Conservation (phyloP, 2,797 vertebrate genomes). For the Poeciliopsis gracilis region DNA sequence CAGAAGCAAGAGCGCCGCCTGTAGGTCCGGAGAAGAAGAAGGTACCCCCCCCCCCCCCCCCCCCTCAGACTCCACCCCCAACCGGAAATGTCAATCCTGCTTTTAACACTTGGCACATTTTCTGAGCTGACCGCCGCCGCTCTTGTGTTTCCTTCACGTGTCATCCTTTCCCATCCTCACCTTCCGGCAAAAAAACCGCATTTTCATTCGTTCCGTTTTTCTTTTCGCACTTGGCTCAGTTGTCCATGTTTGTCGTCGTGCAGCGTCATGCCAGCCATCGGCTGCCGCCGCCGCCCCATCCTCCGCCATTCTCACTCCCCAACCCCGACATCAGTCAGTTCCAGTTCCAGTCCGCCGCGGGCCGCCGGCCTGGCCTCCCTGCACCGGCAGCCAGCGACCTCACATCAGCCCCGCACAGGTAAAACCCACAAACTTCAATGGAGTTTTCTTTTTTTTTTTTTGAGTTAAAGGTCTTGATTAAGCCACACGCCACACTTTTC, state of each 20-base stretch:
- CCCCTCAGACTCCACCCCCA: neutral
- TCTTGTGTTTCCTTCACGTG: conserved; percentile 58
- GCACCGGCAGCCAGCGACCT: conserved; percentile 49
- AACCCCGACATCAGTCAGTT: conserved; percentile 49
- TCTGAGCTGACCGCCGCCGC: conserved; percentile 60
- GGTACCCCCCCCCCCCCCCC: no score
- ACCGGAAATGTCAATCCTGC: conserved; percentile 3
- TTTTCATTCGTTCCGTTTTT: neutral
- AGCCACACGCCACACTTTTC: neutral
- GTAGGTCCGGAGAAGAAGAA: conserved; percentile 78
- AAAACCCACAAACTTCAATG: conserved; percentile 11
- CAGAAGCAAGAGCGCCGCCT: conserved; percentile 91
- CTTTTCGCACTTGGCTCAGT: conserved; percentile 79
- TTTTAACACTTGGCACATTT: neutral
- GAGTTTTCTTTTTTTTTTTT: neutral
- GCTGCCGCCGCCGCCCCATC: conserved; percentile 55
- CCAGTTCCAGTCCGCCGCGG: conserved; percentile 39
- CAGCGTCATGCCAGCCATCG: conserved; percentile 96
- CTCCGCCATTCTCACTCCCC: conserved; percentile 50
- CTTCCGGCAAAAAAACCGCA: conserved; percentile 29
- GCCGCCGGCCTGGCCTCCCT: conserved; percentile 42
- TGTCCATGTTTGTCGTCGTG: conserved; percentile 97
- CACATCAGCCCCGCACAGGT: conserved; percentile 63
- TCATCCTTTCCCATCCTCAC: conserved; percentile 28
- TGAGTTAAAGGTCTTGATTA: neutral